Evolutionary conservation across 2,113 vertebrate species (phyloP).

Genomic region (Panurus biarmicus): DNA sequence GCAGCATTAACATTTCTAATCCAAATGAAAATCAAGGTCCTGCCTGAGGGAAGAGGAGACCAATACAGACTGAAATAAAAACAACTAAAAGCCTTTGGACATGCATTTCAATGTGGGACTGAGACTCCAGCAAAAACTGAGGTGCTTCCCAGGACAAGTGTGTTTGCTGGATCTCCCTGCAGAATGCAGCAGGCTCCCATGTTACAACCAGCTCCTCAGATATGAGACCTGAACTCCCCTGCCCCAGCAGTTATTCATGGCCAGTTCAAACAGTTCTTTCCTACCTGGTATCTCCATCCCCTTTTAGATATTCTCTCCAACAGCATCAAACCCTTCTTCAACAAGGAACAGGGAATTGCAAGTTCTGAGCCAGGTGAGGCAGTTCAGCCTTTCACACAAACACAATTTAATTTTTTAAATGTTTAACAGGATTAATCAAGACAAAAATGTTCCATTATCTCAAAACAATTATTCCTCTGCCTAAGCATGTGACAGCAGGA

Average conservation of each 20-base stretch:
- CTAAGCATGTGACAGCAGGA: background rate
- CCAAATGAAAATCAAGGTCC: background rate
- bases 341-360: background rate
- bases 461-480: background rate
- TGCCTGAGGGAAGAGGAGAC: background rate
- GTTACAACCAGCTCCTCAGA: background rate
- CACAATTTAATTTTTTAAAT: background rate
- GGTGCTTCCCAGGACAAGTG: background rate
- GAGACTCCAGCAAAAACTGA: background rate
- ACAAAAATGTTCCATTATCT: background rate
- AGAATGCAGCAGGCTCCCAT: background rate
- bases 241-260: background rate
- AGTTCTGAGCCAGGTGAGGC: background rate
- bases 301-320: background rate
- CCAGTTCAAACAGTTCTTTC: background rate
- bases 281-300: background rate
- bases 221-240: background rate
- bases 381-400: background rate
- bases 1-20: background rate
- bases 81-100: background rate
- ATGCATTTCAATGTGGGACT: background rate
- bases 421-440: background rate
- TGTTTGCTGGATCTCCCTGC: fast-evolving
- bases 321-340: background rate
- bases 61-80: background rate